These are phyloP conservation scores for Trichogramma dendrolimi DNA, from an alignment of 2,888 invertebrate genomes.

Conservation along the genomic window DNA sequence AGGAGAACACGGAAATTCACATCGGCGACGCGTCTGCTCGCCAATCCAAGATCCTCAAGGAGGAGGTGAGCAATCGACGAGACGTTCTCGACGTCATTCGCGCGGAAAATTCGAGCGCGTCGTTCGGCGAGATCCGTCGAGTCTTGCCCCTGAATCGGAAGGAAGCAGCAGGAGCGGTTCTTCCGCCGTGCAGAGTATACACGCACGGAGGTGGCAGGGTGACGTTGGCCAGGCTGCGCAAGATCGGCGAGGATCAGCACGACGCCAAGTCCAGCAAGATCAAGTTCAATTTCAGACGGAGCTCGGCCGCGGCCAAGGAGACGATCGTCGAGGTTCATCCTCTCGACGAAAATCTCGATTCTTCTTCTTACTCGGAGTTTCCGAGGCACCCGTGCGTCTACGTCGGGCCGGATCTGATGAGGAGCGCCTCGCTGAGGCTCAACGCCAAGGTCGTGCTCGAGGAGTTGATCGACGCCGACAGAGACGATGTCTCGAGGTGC, in stretches of 20 bases:
- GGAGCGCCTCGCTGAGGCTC: conserved; percentile 56
- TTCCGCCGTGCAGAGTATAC: no score
- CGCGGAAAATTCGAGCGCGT: background rate
- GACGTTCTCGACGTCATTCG: background rate
- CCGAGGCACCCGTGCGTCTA: conserved; percentile 52
- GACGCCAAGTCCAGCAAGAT: conserved; percentile 16
- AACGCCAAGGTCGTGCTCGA: conserved; percentile 58
- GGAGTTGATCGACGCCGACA: conserved; percentile 43
- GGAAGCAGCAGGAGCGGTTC: background rate
- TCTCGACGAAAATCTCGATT: background rate
- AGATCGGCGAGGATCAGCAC: conserved; percentile 35
- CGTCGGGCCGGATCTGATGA: conserved; percentile 57
- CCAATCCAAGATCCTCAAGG: background rate
- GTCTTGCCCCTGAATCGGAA: background rate
- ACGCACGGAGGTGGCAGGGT: background rate
- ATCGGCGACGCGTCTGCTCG: conserved; percentile 22
- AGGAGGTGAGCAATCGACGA: background rate
- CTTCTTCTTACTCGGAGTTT: background rate
- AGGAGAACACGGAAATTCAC: conserved; percentile 58
- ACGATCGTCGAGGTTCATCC: no score
- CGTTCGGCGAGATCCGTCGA: background rate
- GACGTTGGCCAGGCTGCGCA: conserved; percentile 36
- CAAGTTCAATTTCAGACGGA: conserved; percentile 5
- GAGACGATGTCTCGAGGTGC: conserved; percentile 47
- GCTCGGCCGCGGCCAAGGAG: conserved; percentile 3